Conservation (phyloP, 1,140 invertebrate genomes). For the Hirudo medicinalis region DNA sequence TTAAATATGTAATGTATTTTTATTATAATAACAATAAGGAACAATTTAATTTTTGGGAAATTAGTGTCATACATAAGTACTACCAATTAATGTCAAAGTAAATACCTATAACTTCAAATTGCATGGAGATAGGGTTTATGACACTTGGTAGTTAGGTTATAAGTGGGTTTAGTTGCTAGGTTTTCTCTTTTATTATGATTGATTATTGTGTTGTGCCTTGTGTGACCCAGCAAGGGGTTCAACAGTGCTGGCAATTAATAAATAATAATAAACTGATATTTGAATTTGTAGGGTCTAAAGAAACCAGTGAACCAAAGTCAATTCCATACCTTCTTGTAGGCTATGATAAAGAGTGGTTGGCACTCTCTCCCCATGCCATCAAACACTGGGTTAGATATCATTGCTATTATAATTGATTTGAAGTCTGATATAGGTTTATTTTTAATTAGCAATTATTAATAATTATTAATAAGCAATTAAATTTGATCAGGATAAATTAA, state of each 20-base stretch:
- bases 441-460: neutral
- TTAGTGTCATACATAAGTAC: no score
- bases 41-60: no score
- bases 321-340: constrained; percentile 81
- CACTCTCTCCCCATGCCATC: constrained; percentile 76
- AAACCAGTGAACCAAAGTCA: constrained; percentile 87
- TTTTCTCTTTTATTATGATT: no score
- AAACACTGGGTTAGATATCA: constrained; percentile 59
- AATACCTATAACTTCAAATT: no score
- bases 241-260: neutral
- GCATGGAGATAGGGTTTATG: no score
- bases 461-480: neutral
- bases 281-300: constrained; percentile 53
- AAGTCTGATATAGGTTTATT: neutral
- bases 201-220: no score
- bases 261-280: neutral
- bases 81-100: no score
- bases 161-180: no score
- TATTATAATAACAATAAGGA: no score
- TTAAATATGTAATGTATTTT: no score
- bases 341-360: constrained; percentile 85
- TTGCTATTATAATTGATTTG: neutral
- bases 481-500: constrained; percentile 57
- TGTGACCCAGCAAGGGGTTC: no score
- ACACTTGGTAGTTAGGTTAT: no score